These are phyloP conservation scores for Odontocerum albicorne DNA, from an alignment of 2,888 invertebrate genomes.

Conservation along the genomic window DNA sequence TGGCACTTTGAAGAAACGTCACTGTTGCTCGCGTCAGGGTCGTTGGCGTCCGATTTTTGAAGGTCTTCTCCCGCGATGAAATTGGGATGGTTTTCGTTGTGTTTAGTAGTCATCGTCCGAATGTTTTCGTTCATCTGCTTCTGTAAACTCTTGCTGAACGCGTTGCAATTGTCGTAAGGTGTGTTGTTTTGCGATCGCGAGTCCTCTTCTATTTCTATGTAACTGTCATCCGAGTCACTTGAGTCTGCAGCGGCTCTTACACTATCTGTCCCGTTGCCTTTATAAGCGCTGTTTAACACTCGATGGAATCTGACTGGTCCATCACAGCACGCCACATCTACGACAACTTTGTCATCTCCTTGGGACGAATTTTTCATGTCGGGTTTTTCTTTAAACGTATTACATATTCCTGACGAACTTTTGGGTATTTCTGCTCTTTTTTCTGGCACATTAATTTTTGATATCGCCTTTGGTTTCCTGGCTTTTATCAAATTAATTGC, in stretches of 20 bases:
- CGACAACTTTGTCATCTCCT: constrained; percentile 59
- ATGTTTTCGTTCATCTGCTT: constrained; percentile 62
- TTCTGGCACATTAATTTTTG: constrained; percentile 9
- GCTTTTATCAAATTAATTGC: constrained; percentile 14
- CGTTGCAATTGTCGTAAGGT: constrained; percentile 38
- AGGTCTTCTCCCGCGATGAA: constrained; percentile 22
- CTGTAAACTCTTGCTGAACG: constrained; percentile 35
- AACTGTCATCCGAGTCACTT: constrained; percentile 38
- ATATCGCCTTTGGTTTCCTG: background rate
- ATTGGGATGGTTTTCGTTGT: constrained; percentile 31
- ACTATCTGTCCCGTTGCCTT: constrained; percentile 33
- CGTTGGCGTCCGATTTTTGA: constrained; percentile 39
- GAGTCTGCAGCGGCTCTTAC: constrained; percentile 33
- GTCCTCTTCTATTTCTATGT: constrained; percentile 34
- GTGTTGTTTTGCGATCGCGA: constrained; percentile 35
- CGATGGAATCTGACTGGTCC: constrained; percentile 87
- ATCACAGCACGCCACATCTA: constrained; percentile 90
- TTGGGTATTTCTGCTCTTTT: constrained; percentile 18
- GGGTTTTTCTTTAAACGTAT: constrained; percentile 12
- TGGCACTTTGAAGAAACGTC: constrained; percentile 31
- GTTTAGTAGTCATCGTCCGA: constrained; percentile 43
- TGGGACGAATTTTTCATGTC: constrained; percentile 21
- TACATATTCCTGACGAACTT: constrained; percentile 3
- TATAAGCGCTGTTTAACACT: constrained; percentile 82
- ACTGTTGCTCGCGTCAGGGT: constrained; percentile 39